Conservation (phyloP, 1,140 invertebrate species). For the Eriosoma lanigerum region DNA sequence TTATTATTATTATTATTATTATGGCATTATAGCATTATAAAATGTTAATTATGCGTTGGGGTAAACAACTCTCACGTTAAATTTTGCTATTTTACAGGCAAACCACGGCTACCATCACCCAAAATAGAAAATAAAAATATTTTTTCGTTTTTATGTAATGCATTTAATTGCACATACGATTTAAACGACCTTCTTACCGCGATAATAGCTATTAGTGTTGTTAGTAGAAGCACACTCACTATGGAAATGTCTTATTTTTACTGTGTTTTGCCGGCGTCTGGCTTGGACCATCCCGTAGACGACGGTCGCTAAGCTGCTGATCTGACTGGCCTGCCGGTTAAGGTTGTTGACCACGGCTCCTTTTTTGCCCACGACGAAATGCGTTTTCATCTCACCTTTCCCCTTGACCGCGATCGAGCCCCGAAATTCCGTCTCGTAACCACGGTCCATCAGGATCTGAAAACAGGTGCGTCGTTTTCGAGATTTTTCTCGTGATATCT, state of each 20-base stretch:
- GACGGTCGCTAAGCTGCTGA: conserved; percentile 79
- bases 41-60: too few species aligned
- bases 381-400: conserved; percentile 93
- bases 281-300: conserved; percentile 85
- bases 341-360: conserved; percentile 61
- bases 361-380: conserved; percentile 75
- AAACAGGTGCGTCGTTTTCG: too few species aligned
- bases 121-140: too few species aligned
- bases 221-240: conserved; percentile 52
- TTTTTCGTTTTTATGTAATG: too few species aligned
- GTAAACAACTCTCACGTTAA: too few species aligned
- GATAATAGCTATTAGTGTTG: conserved; percentile 29
- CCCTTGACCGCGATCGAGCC: conserved; percentile 89
- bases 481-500: too few species aligned
- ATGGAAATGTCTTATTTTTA: conserved; percentile 55
- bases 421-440: conserved; percentile 73
- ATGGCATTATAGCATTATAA: too few species aligned
- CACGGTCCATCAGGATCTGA: conserved; percentile 70
- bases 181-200: neutral
- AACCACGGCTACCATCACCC: too few species aligned
- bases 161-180: too few species aligned
- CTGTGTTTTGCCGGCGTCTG: conserved; percentile 59
- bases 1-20: too few species aligned
- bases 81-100: too few species aligned
- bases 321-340: conserved; percentile 69